A percentile compares a stretch with the other conserved stretches of the same genome.
phyloP scores from a whole-genome alignment of 2,113 vertebrate genomes.

The Amblyopsis rosae region DNA sequence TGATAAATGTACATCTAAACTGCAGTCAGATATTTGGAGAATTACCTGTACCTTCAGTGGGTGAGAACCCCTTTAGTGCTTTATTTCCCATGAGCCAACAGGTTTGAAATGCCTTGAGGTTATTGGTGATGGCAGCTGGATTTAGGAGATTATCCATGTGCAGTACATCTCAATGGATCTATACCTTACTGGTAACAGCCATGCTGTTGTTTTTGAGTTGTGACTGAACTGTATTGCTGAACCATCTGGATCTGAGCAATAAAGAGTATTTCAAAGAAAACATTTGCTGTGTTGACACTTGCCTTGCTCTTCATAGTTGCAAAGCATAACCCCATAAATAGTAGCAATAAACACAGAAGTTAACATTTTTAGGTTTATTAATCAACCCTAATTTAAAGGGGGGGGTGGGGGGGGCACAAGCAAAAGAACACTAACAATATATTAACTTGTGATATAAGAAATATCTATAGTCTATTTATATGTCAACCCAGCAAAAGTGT shows the following conservation, averaged over 20 bases:
- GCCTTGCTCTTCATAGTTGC: neutral
- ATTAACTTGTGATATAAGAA: no score
- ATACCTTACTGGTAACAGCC: constrained; percentile 67
- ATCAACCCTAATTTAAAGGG: no score
- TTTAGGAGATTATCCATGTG: constrained; percentile 51
- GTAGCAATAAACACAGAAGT: no score
- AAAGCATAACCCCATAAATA: no score
- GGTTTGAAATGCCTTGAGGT: constrained; percentile 61
- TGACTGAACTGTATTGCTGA: constrained; percentile 80
- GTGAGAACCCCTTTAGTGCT: constrained; percentile 56
- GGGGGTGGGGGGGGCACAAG: no score
- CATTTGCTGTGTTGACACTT: neutral
- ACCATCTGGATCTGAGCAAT: constrained; percentile 83
- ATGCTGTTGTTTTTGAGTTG: constrained; percentile 74
- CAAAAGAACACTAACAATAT: no score
- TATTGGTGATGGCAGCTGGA: constrained; percentile 56
- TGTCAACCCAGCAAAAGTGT: no score
- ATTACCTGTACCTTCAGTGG: constrained; percentile 60
- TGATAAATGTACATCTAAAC: constrained; percentile 61
- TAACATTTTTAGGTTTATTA: no score
- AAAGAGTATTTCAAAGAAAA: constrained; percentile 74
- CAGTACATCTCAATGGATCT: constrained; percentile 49
- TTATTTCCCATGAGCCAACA: constrained; percentile 65
- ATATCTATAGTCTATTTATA: no score
- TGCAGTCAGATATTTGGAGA: constrained; percentile 67